Evolutionary conservation across 2,888 invertebrate genomes (phyloP).

Genomic region (Sarcophaga rosellei): DNA sequence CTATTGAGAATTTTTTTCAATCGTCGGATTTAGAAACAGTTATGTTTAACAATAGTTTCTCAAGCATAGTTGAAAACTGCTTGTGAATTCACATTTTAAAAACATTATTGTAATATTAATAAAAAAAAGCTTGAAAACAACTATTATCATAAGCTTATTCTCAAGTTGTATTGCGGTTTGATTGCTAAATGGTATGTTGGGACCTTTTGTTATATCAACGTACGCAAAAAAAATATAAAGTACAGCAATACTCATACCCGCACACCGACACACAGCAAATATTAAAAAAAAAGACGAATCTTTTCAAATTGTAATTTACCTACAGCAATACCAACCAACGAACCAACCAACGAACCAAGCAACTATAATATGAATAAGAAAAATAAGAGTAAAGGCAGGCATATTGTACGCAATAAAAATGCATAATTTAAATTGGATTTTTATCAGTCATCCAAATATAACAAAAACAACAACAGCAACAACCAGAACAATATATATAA

Average conservation of each 20-base stretch:
- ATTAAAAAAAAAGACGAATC: constrained; percentile 4
- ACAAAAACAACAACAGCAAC: not conserved
- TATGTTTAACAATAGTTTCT: no score
- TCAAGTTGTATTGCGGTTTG: no score
- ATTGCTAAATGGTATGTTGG: no score
- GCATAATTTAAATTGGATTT: constrained; percentile 62
- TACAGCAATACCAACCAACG: not conserved
- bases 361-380: not conserved
- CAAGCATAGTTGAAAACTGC: no score
- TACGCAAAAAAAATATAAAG: not conserved
- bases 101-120: no score
- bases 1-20: no score
- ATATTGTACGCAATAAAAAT: constrained; percentile 39
- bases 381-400: not conserved
- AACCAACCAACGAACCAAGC: no score
- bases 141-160: no score
- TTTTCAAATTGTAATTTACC: constrained; percentile 23
- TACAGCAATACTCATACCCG: not conserved
- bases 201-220: not conserved
- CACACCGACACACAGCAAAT: not conserved
- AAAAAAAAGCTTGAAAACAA: no score
- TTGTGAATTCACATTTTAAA: no score
- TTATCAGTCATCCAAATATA: constrained; percentile 44
- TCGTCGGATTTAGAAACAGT: no score
- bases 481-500: not conserved